Conservation (phyloP, 1,140 invertebrate species). For the Geopemphigus sp. region DNA sequence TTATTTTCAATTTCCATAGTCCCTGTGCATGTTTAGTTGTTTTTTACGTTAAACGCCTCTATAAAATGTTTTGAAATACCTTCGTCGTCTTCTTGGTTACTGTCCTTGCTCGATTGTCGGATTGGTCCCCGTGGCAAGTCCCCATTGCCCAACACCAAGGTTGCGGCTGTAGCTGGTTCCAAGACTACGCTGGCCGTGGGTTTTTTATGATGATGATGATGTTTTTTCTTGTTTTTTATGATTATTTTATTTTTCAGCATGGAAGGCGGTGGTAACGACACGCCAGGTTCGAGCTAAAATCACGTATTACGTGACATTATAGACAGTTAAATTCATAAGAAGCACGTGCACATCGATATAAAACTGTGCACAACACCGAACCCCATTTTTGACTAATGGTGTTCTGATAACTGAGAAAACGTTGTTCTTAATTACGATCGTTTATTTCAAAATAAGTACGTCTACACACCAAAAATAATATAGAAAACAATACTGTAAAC, state of each 20-base stretch:
- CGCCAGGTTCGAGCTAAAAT: constrained; percentile 69
- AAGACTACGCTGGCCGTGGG: constrained; percentile 52
- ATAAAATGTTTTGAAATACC: constrained; percentile 54
- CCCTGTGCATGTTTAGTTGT: too few species aligned
- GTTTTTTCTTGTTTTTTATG: constrained; percentile 98
- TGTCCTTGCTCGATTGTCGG: constrained; percentile 66
- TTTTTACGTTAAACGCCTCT: too few species aligned
- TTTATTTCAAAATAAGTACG: too few species aligned
- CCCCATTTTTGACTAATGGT: too few species aligned
- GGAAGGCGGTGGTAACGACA: constrained; percentile 82
- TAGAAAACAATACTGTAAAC: too few species aligned
- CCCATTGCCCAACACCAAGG: constrained; percentile 21
- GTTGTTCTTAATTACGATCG: too few species aligned
- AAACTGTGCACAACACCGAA: too few species aligned
- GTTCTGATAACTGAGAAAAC: too few species aligned
- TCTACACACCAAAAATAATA: too few species aligned
- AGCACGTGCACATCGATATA: too few species aligned
- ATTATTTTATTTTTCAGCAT: constrained; percentile 87
- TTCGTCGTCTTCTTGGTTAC: constrained; percentile 58
- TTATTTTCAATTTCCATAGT: too few species aligned
- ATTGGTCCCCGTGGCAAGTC: constrained; percentile 60
- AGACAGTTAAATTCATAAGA: too few species aligned
- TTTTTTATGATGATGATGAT: constrained; percentile 73
- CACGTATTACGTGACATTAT: neutral
- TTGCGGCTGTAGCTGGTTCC: constrained; percentile 29